Conservation (phyloP, 2,113 vertebrate genomes). For the Eurystomus gularis region DNA sequence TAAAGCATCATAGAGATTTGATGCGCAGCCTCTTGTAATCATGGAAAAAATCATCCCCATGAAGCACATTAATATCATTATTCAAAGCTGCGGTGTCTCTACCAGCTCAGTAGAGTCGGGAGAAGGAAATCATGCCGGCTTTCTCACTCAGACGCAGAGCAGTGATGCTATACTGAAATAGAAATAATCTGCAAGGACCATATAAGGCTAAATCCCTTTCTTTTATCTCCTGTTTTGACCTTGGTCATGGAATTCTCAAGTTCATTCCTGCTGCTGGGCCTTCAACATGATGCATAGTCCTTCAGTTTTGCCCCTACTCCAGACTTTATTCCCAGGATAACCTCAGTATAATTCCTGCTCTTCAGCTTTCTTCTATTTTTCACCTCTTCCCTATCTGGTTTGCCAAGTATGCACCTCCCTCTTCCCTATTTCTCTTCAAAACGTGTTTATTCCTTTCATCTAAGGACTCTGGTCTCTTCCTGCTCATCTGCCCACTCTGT, state of each 20-base stretch:
- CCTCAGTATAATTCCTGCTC: background rate
- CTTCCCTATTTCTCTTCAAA: background rate
- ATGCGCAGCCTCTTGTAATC: background rate
- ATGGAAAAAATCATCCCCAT: background rate
- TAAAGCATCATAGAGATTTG: background rate
- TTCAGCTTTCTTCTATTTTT: background rate
- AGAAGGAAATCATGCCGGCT: background rate
- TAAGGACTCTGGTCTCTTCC: background rate
- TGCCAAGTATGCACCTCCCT: background rate
- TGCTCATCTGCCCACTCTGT: background rate
- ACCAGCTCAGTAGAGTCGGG: background rate
- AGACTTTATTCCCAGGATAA: background rate
- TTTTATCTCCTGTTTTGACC: background rate
- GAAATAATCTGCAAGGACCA: background rate
- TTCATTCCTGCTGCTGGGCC: background rate
- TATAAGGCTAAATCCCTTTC: background rate
- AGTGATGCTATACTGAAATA: background rate
- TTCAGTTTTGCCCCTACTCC: background rate
- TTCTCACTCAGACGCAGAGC: background rate
- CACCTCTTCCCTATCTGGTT: background rate
- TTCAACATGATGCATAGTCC: accelerated
- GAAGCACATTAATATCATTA: background rate
- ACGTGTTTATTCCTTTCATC: background rate
- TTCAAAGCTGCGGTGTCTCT: background rate
- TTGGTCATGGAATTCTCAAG: background rate